Percentiles rank a stretch among this genome's conserved stretches.
phyloP scores from a whole-genome alignment of 2,797 vertebrate genomes.

The Arctocebus calabarensis region DNA sequence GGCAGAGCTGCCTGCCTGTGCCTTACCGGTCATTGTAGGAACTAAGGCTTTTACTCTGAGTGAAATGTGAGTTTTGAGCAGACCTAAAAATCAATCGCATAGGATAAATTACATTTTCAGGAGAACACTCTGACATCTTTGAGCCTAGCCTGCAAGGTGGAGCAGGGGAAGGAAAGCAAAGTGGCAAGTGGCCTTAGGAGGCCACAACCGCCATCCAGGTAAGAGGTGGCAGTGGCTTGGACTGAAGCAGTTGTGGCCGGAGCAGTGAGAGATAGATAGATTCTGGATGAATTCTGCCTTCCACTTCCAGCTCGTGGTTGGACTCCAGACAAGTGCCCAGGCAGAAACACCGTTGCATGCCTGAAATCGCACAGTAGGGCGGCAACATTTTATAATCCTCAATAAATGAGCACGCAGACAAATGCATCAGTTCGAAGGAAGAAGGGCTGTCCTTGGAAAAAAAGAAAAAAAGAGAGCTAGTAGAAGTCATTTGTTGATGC shows the following conservation, averaged over 20 bases:
- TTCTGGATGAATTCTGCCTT: not conserved
- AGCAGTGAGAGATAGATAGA: not conserved
- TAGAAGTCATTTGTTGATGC: not conserved
- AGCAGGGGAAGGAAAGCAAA: not conserved
- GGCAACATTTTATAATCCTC: not conserved
- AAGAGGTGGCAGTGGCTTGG: not conserved
- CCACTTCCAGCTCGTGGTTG: not conserved
- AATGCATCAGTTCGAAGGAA: not conserved
- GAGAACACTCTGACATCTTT: not conserved
- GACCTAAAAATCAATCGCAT: not conserved
- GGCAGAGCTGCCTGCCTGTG: accelerated
- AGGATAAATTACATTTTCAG: not conserved
- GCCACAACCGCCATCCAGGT: accelerated
- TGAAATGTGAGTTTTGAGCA: not conserved
- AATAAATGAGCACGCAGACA: not conserved
- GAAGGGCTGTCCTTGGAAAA: not conserved
- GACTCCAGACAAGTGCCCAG: not conserved
- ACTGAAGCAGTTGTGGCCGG: accelerated
- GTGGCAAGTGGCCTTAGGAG: not conserved
- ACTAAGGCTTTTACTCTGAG: not conserved
- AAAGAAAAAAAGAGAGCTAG: not conserved
- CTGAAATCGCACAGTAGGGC: not conserved
- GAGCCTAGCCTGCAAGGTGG: not conserved
- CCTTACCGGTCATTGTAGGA: not conserved
- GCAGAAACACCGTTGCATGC: accelerated